phyloP scores from a whole-genome alignment of 2,888 invertebrate species.

The Acanthosepion lycidas region DNA sequence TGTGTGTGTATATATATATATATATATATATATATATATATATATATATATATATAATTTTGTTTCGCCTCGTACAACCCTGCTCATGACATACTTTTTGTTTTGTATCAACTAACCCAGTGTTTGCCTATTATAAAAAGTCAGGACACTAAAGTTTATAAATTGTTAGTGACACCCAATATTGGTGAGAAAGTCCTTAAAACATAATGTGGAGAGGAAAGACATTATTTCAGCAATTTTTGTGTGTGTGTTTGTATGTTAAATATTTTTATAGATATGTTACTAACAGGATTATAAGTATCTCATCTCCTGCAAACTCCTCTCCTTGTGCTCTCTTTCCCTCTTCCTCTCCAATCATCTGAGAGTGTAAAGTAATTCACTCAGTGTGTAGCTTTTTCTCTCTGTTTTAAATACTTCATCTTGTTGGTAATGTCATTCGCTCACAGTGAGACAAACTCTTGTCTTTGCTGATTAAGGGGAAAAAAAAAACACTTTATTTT shows the following conservation, averaged over 20 bases:
- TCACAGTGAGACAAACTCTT: neutral
- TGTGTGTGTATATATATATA: neutral
- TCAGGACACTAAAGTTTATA: neutral
- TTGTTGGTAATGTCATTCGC: neutral
- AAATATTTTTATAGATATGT: neutral
- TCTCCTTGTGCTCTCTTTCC: neutral
- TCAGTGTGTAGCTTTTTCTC: neutral
- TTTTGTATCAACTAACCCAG: neutral
- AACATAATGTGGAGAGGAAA: neutral
- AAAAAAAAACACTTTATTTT: neutral
- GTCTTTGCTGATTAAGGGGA: neutral
- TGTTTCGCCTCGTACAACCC: neutral
- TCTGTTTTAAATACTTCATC: neutral
- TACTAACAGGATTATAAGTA: neutral
- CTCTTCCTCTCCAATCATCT: neutral
- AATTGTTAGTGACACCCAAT: conserved; percentile 33
- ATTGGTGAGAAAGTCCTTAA: conserved; percentile 33
- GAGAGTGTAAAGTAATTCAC: neutral
- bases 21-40: neutral
- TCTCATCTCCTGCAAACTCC: neutral
- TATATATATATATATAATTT: neutral
- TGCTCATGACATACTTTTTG: neutral
- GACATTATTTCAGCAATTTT: neutral
- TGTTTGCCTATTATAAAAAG: neutral
- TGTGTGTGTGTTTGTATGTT: neutral